Evolutionary conservation across 2,888 invertebrate species (phyloP), one percentile per base, ranked within the genome.

Genomic region (Chymomyza amoena): DNA sequence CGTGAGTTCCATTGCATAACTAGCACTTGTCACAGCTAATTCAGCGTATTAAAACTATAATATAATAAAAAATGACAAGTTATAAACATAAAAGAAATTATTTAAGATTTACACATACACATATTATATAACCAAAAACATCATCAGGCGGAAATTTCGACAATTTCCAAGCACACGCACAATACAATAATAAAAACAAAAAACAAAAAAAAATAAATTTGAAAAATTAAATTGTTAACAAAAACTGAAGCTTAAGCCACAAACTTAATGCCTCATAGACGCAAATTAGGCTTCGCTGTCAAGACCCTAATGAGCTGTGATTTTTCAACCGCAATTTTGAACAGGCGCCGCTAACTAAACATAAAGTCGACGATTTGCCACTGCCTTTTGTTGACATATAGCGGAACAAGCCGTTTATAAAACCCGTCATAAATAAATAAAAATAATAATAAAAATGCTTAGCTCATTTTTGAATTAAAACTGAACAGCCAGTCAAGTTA

Each of bases 121-220:
- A 6, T 15, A 10, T 45, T 45, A 45, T 45, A 45, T 45, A 45
- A 45, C 39, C 10, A 45, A 10, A 45, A 13, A 45, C 39, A 45
- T 13, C 39, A 15, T 4, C 32, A 68, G 72, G 76, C 76, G 76
- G 81, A 83, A 87, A 76, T 72, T 70, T 64, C 66, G 65, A 70
- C 69, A 73, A 77, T 79, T 89, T 81, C 72, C 66, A 70, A 66
- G 39, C 39, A 45, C 39, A 45, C 39, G 39, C 39, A 45, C 39
- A 45, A 45, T 45, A 45, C 39, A 45, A 45, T 28, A 36, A 25
- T 25, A 25, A 25, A 62, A 67, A 56, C 36, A 61, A 36, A 61
- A 32, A 51, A 32, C 32, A 50, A 18, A 25, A 32, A 50, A 18
- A 25, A 32, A 32, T 32, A 45, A 45, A 45, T 45, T 45, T 45